phyloP scores from a whole-genome alignment of 2,888 invertebrate genomes.

The Coleophora deauratella region DNA sequence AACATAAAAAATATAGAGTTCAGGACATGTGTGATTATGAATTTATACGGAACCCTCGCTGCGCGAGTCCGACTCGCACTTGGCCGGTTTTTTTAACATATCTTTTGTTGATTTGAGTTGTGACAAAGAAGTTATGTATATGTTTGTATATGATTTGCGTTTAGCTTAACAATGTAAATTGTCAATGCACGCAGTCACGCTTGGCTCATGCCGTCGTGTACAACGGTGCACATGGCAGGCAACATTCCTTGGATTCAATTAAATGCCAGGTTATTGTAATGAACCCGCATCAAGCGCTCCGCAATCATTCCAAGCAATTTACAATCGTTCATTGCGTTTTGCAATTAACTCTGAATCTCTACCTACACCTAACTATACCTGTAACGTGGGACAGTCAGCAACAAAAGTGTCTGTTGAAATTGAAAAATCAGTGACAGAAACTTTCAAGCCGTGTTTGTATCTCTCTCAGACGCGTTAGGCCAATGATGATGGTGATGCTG shows the following conservation, averaged over 20 bases:
- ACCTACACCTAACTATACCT: constrained; percentile 13
- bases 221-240: constrained; percentile 15
- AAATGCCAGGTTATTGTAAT: constrained; percentile 62
- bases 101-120: too few species aligned
- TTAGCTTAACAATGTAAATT: background rate
- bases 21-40: too few species aligned
- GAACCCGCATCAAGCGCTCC: constrained; percentile 49
- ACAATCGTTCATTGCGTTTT: constrained; percentile 56
- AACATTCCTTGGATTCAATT: constrained; percentile 54
- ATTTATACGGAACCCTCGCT: too few species aligned
- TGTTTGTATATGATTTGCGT: too few species aligned
- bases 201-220: constrained; percentile 17
- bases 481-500: too few species aligned
- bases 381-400: constrained; percentile 15
- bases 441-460: too few species aligned
- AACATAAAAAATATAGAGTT: too few species aligned
- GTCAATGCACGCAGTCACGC: constrained; percentile 18
- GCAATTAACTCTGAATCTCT: constrained; percentile 53
- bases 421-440: too few species aligned
- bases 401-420: constrained; percentile 3
- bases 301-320: constrained; percentile 57
- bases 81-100: too few species aligned
- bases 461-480: too few species aligned
- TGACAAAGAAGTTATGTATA: too few species aligned
- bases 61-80: too few species aligned